Conservation (phyloP, 1,140 invertebrate genomes). For the Diabrotica virgifera region DNA sequence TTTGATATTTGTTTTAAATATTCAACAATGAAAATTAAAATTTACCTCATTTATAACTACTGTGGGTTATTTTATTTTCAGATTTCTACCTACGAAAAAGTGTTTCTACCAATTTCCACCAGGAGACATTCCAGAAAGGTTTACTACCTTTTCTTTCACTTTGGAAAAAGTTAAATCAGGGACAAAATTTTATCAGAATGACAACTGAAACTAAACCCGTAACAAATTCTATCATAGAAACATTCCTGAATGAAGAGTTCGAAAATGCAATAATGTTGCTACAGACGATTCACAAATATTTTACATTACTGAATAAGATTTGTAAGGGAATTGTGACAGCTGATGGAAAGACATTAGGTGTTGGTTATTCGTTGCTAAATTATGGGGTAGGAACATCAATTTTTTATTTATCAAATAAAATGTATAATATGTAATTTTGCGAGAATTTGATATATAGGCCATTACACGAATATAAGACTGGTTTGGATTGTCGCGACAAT, state of each 20-base stretch:
- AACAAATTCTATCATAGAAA: slow-evolving; percentile 51
- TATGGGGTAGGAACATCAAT: slow-evolving; percentile 52
- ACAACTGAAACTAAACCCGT: slow-evolving; percentile 41
- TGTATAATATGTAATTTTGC: no score
- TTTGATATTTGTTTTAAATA: no score
- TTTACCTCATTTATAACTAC: no score
- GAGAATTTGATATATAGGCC: no score
- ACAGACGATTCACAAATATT: slow-evolving; percentile 55
- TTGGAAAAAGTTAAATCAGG: slow-evolving; percentile 71
- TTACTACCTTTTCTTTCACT: slow-evolving; percentile 66
- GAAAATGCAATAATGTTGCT: slow-evolving; percentile 52
- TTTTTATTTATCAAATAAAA: not conserved
- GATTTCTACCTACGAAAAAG: slow-evolving; percentile 34
- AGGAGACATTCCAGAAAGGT: slow-evolving; percentile 56
- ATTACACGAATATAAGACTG: no score
- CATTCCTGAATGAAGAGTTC: slow-evolving; percentile 58
- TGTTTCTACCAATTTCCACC: slow-evolving; percentile 44
- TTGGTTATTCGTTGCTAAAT: slow-evolving; percentile 57
- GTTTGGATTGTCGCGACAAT: no score
- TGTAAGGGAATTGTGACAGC: slow-evolving; percentile 58
- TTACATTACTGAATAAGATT: slow-evolving; percentile 63
- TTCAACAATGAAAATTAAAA: no score
- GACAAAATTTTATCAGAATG: slow-evolving; percentile 47
- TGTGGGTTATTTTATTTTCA: slow-evolving; percentile 32
- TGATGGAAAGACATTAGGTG: slow-evolving; percentile 51